Percentiles rank a stretch among this genome's conserved stretches.
Conservation (phyloP, 1,140 invertebrate genomes). For the Delia radicum region DNA sequence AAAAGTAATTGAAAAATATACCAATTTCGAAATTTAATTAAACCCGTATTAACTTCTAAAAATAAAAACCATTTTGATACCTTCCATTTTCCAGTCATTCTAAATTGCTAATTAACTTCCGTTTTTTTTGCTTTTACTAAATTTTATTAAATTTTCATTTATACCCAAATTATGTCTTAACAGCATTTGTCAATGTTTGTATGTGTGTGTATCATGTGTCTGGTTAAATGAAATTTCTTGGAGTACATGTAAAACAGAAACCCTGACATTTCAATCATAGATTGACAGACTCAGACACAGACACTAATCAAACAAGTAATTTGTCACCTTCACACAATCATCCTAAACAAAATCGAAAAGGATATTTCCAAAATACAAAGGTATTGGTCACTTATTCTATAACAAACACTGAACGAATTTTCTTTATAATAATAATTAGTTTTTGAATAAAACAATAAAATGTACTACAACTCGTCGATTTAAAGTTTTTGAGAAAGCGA, state of each 20-base stretch:
- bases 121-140: neutral
- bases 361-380: too few relatives aligned
- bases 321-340: neutral
- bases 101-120: slow-evolving; percentile 1
- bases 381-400: too few relatives aligned
- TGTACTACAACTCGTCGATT: too few relatives aligned
- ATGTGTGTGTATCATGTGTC: neutral
- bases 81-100: neutral
- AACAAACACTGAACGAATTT: too few relatives aligned
- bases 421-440: too few relatives aligned
- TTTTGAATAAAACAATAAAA: too few relatives aligned
- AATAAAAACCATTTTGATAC: neutral
- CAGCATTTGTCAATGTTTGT: neutral
- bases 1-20: too few relatives aligned
- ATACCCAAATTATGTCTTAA: neutral
- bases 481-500: too few relatives aligned
- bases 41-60: too few relatives aligned
- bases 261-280: neutral
- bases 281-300: neutral
- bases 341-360: too few relatives aligned
- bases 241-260: neutral
- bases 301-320: slow-evolving; percentile 4
- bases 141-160: neutral
- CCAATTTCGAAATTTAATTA: too few relatives aligned
- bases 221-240: too few relatives aligned